These are phyloP conservation scores for Micrasema longulum DNA, from an alignment of 1,140 invertebrate species.

Conservation along the genomic window DNA sequence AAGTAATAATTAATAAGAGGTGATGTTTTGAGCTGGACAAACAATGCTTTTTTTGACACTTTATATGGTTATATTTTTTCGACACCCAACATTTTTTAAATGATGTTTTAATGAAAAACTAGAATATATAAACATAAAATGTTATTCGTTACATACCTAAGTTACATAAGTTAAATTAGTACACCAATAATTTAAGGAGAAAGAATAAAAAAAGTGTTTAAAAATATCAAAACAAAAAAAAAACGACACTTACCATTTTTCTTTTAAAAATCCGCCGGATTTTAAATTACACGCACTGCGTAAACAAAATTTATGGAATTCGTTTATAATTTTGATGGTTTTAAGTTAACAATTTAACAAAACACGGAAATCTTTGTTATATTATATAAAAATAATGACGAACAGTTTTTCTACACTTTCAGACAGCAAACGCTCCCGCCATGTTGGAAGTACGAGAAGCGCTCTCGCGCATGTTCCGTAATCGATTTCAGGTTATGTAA, in stretches of 20 bases:
- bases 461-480: conserved; percentile 55
- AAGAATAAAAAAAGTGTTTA: conserved; percentile 33
- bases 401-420: conserved; percentile 57
- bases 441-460: conserved; percentile 57
- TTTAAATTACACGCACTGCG: conserved; percentile 1
- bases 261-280: conserved; percentile 26
- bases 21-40: conserved; percentile 67
- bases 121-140: no score
- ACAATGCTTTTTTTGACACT: conserved; percentile 58
- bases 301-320: conserved; percentile 42
- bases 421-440: conserved; percentile 67
- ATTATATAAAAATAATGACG: conserved; percentile 59
- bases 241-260: conserved; percentile 49
- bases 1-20: conserved; percentile 60
- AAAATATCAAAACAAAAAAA: conserved; percentile 53
- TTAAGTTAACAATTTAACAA: conserved; percentile 55
- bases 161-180: no score
- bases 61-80: conserved; percentile 48
- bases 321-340: conserved; percentile 51
- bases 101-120: neutral
- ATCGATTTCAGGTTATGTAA: conserved; percentile 57
- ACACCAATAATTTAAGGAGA: neutral
- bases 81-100: conserved; percentile 36
- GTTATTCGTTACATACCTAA: no score
- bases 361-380: conserved; percentile 50